Conservation (phyloP, 2,888 invertebrate species). For the Drosophila kanekoi region DNA sequence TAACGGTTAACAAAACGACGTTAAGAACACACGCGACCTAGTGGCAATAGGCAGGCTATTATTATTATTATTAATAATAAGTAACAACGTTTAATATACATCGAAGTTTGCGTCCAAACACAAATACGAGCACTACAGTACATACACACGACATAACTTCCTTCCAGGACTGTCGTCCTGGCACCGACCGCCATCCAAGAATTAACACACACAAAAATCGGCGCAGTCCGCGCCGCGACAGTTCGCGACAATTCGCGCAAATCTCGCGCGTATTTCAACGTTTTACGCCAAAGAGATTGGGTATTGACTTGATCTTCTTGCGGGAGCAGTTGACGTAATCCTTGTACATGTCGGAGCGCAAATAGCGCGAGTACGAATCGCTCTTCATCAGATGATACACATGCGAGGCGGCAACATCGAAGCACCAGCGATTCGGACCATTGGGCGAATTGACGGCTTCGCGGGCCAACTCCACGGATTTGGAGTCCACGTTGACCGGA, state of each 20-base stretch:
- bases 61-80: slow-evolving; percentile 35
- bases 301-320: slow-evolving; percentile 93
- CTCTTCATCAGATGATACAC: slow-evolving; percentile 99
- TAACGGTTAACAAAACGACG: slow-evolving; percentile 33
- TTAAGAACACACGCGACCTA: slow-evolving; percentile 59
- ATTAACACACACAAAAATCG: slow-evolving; percentile 6
- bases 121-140: slow-evolving; percentile 20
- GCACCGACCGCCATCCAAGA: not conserved
- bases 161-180: not conserved
- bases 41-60: slow-evolving; percentile 49
- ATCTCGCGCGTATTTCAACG: slow-evolving; percentile 82
- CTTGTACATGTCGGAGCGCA: slow-evolving; percentile 99
- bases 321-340: slow-evolving; percentile 97
- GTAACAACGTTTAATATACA: slow-evolving; percentile 47
- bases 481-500: slow-evolving; percentile 98
- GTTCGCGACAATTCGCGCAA: slow-evolving; percentile 49
- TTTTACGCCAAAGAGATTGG: slow-evolving; percentile 85
- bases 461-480: slow-evolving; percentile 93
- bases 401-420: slow-evolving; percentile 99
- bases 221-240: slow-evolving; percentile 37
- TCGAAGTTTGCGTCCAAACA: slow-evolving; percentile 17
- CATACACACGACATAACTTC: slow-evolving; percentile 28
- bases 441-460: slow-evolving; percentile 89
- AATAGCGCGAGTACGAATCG: slow-evolving; percentile 98
- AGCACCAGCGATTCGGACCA: slow-evolving; percentile 95